These are phyloP conservation scores for Drymonia ruficornis DNA, from an alignment of 2,888 invertebrate genomes.

Conservation along the genomic window DNA sequence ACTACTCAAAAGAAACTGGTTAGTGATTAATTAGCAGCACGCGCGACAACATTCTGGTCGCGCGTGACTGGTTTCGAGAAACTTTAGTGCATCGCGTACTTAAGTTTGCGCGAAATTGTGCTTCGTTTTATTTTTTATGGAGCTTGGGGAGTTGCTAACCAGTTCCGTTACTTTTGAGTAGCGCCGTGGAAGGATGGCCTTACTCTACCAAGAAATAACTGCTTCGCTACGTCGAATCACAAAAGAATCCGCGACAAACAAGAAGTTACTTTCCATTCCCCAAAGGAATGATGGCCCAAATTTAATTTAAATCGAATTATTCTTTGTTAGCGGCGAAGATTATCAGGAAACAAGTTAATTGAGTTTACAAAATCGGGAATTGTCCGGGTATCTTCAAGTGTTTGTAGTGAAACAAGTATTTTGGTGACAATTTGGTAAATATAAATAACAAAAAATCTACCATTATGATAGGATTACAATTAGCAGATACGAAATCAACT, in stretches of 20 bases:
- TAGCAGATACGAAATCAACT: not conserved
- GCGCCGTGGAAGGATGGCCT: no score
- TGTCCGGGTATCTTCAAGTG: not conserved
- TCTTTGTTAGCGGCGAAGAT: constrained; percentile 27
- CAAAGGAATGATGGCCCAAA: constrained; percentile 20
- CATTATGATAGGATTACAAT: not conserved
- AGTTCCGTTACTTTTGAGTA: no score
- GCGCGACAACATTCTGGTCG: no score
- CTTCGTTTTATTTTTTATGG: no score
- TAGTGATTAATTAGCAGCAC: no score
- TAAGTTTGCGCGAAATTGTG: no score
- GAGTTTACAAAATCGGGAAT: constrained; percentile 33
- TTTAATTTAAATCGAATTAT: constrained; percentile 38
- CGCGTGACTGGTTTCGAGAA: no score
- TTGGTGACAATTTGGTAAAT: constrained; percentile 12
- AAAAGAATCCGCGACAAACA: constrained; percentile 41
- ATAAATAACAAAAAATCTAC: not conserved
- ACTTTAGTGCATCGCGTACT: no score
- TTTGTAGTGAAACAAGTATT: constrained; percentile 14
- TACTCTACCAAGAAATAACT: constrained; percentile 51
- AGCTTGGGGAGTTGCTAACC: no score
- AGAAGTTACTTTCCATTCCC: constrained; percentile 33
- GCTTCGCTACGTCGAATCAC: constrained; percentile 30
- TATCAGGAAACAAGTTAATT: constrained; percentile 41
- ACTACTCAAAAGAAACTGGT: no score